Base-by-base conservation (phyloP, 2,113 vertebrate genomes). In the Alexandromys fortis region DNA sequence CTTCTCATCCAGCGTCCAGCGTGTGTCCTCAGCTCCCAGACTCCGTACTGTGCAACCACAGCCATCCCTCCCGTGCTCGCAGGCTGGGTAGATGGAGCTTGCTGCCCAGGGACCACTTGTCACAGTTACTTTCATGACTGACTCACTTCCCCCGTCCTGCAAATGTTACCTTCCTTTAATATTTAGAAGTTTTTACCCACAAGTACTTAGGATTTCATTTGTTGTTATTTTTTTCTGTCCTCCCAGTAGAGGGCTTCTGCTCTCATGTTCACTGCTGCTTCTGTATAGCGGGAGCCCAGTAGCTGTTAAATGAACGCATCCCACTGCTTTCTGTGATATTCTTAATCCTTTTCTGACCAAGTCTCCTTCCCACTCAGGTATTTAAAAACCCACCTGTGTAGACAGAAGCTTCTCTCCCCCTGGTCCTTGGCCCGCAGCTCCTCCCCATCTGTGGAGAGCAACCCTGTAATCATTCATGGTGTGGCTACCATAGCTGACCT, bases 1-100 rank as follows among this genome's bases (percentile, higher is more conserved):
- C 26, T 14, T 9, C 9, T 17, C 21, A 0, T 1, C 5, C 0
- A 2, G 0, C 0, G 5, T 45, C 7, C 0, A 2, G 0, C 0
- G 12, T 45, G 75, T 19, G 12, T 77, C 22, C 7, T 38, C 21
- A 3, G 4, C 38, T 26, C 17, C 61, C 5, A 0, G 17, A 1
- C 38, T 30, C 55, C 49, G 1, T 83, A 0, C 78, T 28, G 5
- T 2, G 3, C 0, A 16, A 49, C 38, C 11, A 0, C 4, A 1
- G 45, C 0, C 3, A 11, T 5, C 30, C 12, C 55, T 1, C 33
- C n/a, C 12, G 3, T 30, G 26, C 35, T 17, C n/a, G 0, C 1
- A 10, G 47, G 42, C 78, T 5, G 26, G 22, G 24, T 58, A 0
- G 35, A 49, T n/a, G 79, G 52, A 7, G 3, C 26, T 17, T 33